Evolutionary conservation across 2,113 vertebrate genomes (phyloP).

Genomic region (Himantopus leucocephalus): DNA sequence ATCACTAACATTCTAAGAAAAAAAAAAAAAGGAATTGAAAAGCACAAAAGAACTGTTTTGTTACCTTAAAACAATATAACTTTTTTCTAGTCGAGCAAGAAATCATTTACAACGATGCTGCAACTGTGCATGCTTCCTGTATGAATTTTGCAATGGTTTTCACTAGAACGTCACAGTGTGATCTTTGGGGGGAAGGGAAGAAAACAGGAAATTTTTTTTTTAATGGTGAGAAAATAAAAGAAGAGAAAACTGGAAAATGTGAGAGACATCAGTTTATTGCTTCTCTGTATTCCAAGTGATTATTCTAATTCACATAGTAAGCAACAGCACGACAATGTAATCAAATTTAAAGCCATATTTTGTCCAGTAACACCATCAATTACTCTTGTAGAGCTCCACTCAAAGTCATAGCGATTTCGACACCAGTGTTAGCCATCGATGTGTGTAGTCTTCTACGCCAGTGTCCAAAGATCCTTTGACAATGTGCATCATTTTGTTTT

Average conservation of each 20-base stretch:
- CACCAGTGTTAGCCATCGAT: constrained; percentile 65
- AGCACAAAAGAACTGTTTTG: constrained; percentile 96
- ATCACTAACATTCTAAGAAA: constrained; percentile 90
- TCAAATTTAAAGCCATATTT: constrained; percentile 85
- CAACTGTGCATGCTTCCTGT: constrained; percentile 82
- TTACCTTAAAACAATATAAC: constrained; percentile 86
- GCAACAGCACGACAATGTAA: constrained; percentile 73
- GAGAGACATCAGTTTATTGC: constrained; percentile 77
- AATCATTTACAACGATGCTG: constrained; percentile 82
- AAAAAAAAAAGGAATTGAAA: constrained; percentile 84
- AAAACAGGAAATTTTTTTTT: constrained; percentile 66
- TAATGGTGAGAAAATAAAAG: constrained; percentile 74
- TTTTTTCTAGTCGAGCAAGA: constrained; percentile 82
- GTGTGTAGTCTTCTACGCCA: constrained; percentile 59
- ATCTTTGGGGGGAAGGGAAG: constrained; percentile 69
- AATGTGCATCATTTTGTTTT: constrained; percentile 61
- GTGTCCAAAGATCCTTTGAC: constrained; percentile 78
- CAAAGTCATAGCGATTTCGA: constrained; percentile 40
- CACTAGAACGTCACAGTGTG: constrained; percentile 80
- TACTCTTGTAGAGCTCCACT: constrained; percentile 62
- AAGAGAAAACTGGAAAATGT: constrained; percentile 79
- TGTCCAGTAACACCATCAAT: constrained; percentile 73
- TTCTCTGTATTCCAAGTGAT: constrained; percentile 76
- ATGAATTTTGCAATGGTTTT: constrained; percentile 80
- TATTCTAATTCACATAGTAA: constrained; percentile 75